phyloP scores from a whole-genome alignment of 1,140 invertebrate species.

The Rhopalosiphum maidis region DNA sequence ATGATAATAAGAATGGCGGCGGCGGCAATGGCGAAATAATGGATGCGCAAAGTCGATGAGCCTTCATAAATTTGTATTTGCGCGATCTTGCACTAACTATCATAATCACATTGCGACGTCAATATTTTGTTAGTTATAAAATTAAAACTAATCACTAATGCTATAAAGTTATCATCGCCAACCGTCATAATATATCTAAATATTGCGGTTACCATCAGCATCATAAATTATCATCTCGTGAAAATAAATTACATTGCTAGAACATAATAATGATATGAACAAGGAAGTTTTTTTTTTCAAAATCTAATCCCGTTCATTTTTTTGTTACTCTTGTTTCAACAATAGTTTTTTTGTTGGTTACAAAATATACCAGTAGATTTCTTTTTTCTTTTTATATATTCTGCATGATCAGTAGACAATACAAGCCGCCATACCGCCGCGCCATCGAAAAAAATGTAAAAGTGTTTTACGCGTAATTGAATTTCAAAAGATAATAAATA shows the following conservation, averaged over 20 bases:
- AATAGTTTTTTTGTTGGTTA: neutral
- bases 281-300: neutral
- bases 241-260: neutral
- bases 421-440: neutral
- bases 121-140: neutral
- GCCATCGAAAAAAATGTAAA: neutral
- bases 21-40: neutral
- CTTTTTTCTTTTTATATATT: neutral
- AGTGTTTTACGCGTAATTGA: slow-evolving; percentile 20
- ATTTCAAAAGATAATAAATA: neutral
- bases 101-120: neutral
- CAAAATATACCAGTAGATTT: neutral
- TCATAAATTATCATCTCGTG: neutral
- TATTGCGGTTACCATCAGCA: neutral
- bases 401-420: neutral
- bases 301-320: neutral
- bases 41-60: neutral
- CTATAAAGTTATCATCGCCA: neutral
- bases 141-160: neutral
- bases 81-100: neutral
- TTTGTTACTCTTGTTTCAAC: neutral
- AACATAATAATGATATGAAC: neutral
- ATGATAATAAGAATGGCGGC: neutral
- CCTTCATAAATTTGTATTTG: neutral
- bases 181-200: neutral